Base-by-base conservation (phyloP, 2,113 vertebrate species). In the Dipodomys merriami region DNA sequence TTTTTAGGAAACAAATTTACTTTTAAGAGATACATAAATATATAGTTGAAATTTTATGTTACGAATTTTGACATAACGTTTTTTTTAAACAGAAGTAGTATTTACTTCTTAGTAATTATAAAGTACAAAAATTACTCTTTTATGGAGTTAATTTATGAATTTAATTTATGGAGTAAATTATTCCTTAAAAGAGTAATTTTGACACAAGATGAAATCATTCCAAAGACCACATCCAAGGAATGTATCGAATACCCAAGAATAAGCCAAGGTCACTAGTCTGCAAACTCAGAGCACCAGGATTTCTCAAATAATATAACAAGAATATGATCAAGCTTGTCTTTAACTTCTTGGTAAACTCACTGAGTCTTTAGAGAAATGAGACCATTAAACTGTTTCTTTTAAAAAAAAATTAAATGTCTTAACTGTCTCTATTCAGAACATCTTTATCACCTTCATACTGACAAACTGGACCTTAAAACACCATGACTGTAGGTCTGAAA, bases 221-320 rank as follows among this genome's bases (percentile, higher is more conserved):
- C 30, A 39, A 57, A 73, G 69, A 76, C 79, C 67, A 82, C 57
- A 81, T 7, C 16, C 23, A 88, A 7, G 46, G 9, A 88, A 7
- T 57, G 9, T 18, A 27, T 87, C 79, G 10, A 79, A 85, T 11
- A 91, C 6, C n/a, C 53, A 69, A 79, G 60, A 78, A 71, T 2
- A 90, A 27, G 33, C 22, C 76, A 68, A 30, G 6, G 30, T 69
- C 57, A 78, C 86, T 81, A 60, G 65, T 81, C 73, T 19, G 10
- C 29, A 88, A 94, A 88, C 33, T 80, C 80, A 27, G 2, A 68
- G 33, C 27, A 65, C 23, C 35, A 1, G n/a, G 33, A 71, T 65
- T 95, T 95, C n/a, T 69, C 46, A 90, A 94, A 33, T 39, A 53
- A 65, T 11, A 15, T 67, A 69, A 60, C 46, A 69, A 90, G 12